Evolutionary conservation across 2,797 vertebrate species (phyloP), one percentile per base, ranked within the genome.

Genomic region (Choloepus didactylus): DNA sequence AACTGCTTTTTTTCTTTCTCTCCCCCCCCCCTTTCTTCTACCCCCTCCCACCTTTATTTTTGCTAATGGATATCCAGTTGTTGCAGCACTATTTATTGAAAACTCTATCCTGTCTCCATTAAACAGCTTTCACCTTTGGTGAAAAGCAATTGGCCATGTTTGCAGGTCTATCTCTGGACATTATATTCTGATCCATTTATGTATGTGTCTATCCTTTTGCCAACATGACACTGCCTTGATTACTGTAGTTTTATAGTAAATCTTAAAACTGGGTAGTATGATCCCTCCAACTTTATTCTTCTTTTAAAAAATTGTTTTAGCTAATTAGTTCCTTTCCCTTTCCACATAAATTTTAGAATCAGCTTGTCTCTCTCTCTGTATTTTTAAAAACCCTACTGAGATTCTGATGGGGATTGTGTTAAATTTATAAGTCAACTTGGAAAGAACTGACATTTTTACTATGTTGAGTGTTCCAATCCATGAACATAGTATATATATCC

Each of bases 141-240:
- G 59, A 89, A 66, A 93, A 82, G 59, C 38, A 77, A 73, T 46
- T 51, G 54, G 67, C 29, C 62, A 31, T 12, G 31, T 66, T n/a
- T 75, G 23, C 73, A n/a, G 23, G 11, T 91, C 72, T 91, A 75
- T 85, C 93, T 95, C 83, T 81, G 51, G 69, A 80, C 66, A 85
- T 31, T 79, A 70, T 84, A 27, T 62, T 80, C 41, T 29, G 51
- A 56, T 87, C 19, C 31, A 89, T 56, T 9, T 19, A 70, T 86
- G 80, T 81, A 14, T 9, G 16, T 79, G 25, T 69, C 79, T 89
- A 66, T 82, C 14, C 27, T 49, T 91, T 95, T 81, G 66, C 31
- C 19, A 84, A 38, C 46, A 95, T 29, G 14, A 60, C 25, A 59
- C 16, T 29, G 10, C 62, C 87, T 64, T 91, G 31, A 72, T 83